Conservation (phyloP, 2,888 invertebrate genomes). For the Rugalucina vietnamica region DNA sequence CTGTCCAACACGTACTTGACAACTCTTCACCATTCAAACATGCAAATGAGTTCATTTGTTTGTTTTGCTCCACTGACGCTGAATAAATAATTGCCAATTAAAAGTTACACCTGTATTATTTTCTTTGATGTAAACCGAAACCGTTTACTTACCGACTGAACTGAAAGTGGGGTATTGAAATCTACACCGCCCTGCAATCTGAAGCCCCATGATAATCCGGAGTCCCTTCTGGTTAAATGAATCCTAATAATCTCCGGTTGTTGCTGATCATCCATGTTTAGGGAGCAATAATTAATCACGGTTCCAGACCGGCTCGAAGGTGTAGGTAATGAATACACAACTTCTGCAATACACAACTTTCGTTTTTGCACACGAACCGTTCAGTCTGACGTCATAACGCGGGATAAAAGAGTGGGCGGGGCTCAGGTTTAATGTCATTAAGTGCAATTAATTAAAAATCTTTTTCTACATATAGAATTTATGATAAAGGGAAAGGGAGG, state of each 20-base stretch:
- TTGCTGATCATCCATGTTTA: conserved; percentile 35
- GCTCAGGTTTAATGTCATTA: neutral
- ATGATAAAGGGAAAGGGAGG: no score
- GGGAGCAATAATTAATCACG: conserved; percentile 22
- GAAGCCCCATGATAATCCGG: conserved; percentile 82
- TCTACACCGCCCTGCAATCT: conserved; percentile 83
- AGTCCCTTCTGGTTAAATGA: conserved; percentile 71
- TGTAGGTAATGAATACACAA: neutral
- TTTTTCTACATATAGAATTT: no score
- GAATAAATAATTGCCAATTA: neutral
- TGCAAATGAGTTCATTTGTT: neutral
- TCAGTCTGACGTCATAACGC: conserved; percentile 54
- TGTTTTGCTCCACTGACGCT: neutral
- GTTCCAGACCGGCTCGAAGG: neutral
- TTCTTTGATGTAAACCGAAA: neutral
- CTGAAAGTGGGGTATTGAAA: conserved; percentile 81
- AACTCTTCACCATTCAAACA: no score
- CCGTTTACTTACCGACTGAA: conserved; percentile 85
- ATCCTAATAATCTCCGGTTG: conserved; percentile 74
- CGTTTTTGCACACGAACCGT: conserved; percentile 54
- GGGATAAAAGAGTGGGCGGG: conserved; percentile 49
- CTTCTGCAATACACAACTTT: conserved; percentile 26
- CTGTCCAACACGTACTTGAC: neutral
- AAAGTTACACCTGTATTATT: neutral
- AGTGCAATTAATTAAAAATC: neutral